Evolutionary conservation across 1,140 invertebrate species (phyloP), one percentile per base, ranked within the genome.

Genomic region (Drosophila sproati): DNA sequence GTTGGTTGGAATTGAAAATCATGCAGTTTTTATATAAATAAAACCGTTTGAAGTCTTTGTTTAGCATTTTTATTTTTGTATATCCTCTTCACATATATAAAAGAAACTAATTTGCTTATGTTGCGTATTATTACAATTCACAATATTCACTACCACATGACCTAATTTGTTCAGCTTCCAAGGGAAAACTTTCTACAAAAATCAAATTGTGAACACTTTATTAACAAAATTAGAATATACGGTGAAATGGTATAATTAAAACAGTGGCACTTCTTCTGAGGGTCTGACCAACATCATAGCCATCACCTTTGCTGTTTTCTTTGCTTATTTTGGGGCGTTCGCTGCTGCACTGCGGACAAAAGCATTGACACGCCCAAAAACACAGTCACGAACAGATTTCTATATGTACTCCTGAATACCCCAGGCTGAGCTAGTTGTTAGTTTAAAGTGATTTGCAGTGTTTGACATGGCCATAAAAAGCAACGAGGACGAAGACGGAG

Each of bases 361-460:
- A 28, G 62, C 61, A 57, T 34, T 64, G 61, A 48, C 67, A 71
- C 59, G 67, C 59, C 66, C 67, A 55, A 63, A 62, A 61, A 50
- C 51, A 45, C 62, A 43, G 28, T 32, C 4, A 47, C 32, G 8
- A 48, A 43, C 28, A 50, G 39, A 20, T 29, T n/a, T 2, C 31
- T 7, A 35, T 8, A 5, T 28, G 7, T 20, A 37, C 47, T 45
- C 47, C 52, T 56, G 55, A 62, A 59, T 61, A 41, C 52, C 80
- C 34, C 47, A 32, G 28, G 8, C n/a, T 50, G 8, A 43, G 51
- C 37, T 47, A 61, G 66, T 83, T 89, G 83, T 88, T 89, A 88
- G 83, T 89, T 88, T 88, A 83, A 88, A 88, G 85, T 88, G 83
- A 88, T 89, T 88, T 88, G 83, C 83, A 89, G 82, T 89, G 83